Evolutionary conservation across 2,888 invertebrate species (phyloP).

Genomic region (Aspidiotus destructor): DNA sequence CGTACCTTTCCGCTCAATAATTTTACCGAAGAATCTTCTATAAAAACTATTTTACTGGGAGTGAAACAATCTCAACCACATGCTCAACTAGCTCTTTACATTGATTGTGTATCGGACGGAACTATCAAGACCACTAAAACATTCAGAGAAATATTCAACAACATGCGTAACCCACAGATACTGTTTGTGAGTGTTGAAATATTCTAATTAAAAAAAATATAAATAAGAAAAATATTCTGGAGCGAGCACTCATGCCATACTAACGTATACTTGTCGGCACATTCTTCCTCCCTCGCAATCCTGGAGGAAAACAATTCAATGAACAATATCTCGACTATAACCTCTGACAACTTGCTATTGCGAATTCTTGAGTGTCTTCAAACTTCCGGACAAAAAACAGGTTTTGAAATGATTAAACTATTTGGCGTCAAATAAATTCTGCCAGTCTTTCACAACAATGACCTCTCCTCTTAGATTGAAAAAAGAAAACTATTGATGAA

Average conservation of each 20-base stretch:
- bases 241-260: neutral
- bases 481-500: no score
- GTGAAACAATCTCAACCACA: slow-evolving; percentile 50
- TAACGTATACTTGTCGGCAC: neutral
- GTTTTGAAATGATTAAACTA: no score
- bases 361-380: no score
- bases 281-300: no score
- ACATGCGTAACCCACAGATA: slow-evolving; percentile 47
- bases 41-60: slow-evolving; percentile 50
- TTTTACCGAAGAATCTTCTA: slow-evolving; percentile 47
- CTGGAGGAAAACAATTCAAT: no score
- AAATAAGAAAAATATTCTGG: no score
- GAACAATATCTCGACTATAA: no score
- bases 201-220: neutral
- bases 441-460: no score
- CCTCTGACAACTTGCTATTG: no score
- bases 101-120: slow-evolving; percentile 57
- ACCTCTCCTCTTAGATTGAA: no score
- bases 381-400: no score
- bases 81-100: slow-evolving; percentile 53
- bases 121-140: slow-evolving; percentile 52
- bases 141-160: slow-evolving; percentile 50
- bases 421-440: no score
- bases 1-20: slow-evolving; percentile 55
- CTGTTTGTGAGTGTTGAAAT: slow-evolving; percentile 48